These are phyloP conservation scores for Oceanodroma tethys DNA, from an alignment of 2,113 vertebrate species.

Conservation along the genomic window DNA sequence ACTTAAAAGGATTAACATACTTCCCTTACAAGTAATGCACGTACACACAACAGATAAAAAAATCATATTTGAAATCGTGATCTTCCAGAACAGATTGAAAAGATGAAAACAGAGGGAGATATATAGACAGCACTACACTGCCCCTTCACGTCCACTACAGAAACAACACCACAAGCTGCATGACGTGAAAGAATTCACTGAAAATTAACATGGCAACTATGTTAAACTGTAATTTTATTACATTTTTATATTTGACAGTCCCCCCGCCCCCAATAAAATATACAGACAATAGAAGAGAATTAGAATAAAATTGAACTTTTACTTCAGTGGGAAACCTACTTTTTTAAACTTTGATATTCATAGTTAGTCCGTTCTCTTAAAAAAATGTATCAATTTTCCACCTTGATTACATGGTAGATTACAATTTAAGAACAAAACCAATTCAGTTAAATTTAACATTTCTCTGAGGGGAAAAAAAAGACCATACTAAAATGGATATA, in stretches of 20 bases:
- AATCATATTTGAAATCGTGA: not conserved
- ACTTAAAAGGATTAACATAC: not conserved
- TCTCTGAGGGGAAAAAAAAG: not conserved
- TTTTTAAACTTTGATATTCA: not conserved
- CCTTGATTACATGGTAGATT: not conserved
- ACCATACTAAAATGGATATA: not conserved
- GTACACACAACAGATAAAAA: not conserved
- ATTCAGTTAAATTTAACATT: not conserved
- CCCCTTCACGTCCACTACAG: conserved; percentile 68
- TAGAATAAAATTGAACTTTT: not conserved
- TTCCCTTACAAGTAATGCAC: not conserved
- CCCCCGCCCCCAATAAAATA: not conserved
- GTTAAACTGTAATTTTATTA: conserved; percentile 12
- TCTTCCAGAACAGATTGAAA: not conserved
- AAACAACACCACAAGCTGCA: conserved; percentile 58
- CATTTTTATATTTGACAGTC: not conserved
- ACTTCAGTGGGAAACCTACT: not conserved
- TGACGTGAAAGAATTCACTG: not conserved
- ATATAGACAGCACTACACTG: conserved; percentile 66
- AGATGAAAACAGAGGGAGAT: not conserved
- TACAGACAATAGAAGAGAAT: not conserved
- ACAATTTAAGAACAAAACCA: not conserved
- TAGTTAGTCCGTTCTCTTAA: not conserved
- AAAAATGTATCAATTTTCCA: not conserved
- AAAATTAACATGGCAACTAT: not conserved